A percentile compares a stretch with the other conserved stretches of the same genome.
Conservation (phyloP, 1,140 invertebrate species). For the Dermatophagoides farinae region DNA sequence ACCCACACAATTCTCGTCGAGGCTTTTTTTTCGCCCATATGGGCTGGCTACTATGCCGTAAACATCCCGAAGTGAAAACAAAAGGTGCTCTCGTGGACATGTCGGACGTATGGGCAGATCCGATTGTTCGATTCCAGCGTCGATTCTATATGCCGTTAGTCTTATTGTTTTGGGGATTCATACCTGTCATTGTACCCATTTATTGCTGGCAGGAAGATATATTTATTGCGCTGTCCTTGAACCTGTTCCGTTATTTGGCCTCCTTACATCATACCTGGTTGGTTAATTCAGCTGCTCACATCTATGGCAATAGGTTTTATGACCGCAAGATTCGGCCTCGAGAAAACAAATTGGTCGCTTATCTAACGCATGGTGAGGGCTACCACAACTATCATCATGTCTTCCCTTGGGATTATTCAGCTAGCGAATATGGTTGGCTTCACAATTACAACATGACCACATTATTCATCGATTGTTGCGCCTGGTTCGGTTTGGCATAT, state of each 20-base stretch:
- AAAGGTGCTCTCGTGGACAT: constrained; percentile 69
- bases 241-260: not conserved
- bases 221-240: not conserved
- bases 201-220: not conserved
- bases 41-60: constrained; percentile 72
- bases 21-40: constrained; percentile 93
- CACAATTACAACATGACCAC: constrained; percentile 38
- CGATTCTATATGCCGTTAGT: not conserved
- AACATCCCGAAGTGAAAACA: constrained; percentile 64
- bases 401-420: constrained; percentile 51
- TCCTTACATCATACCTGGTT: constrained; percentile 14
- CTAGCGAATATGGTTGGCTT: constrained; percentile 50
- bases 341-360: constrained; percentile 30
- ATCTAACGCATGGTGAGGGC: constrained; percentile 30
- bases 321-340: constrained; percentile 30
- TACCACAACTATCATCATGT: constrained; percentile 37
- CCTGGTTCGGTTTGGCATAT: constrained; percentile 29
- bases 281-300: constrained; percentile 20
- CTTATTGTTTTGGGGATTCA: not conserved
- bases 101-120: constrained; percentile 62
- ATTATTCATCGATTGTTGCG: constrained; percentile 32
- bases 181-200: not conserved
- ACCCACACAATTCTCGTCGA: constrained; percentile 79
- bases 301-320: constrained; percentile 20
- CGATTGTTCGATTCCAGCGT: constrained; percentile 63